Base-by-base conservation (phyloP, 2,888 invertebrate genomes). In the Leptopterna dolabrata region DNA sequence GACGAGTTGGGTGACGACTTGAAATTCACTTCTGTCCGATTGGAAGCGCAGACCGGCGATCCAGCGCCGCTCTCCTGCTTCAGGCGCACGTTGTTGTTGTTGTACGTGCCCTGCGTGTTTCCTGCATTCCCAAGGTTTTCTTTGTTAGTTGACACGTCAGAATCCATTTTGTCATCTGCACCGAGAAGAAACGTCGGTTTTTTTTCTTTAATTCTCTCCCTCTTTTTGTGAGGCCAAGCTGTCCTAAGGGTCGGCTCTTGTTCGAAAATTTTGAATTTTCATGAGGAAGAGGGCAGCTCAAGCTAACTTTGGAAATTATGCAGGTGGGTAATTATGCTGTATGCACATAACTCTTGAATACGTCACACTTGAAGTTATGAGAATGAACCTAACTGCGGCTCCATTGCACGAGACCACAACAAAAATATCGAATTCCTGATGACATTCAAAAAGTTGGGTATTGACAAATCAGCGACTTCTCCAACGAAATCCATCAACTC, bases 101-200 rank as follows among this genome's bases (percentile, higher is more conserved):
- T 85, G 45, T 30, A 85, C 36, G 73, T 14, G 51, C 73, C 43
- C 27, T 71, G 85, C 24, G 85, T 85, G 73, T 85, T 85, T 29
- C 85, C 85, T 71, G 85, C 85, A 45, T 85, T 51, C 71, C 85
- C 85, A 73, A 85, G 71, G 45, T 85, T 85, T 43, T 86, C 86
- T 55, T 86, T 86, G 63, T 86, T 86, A 43, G 86, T 78, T 7
- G 86, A 86, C n/a, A 80, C 78, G 78, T 88, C 86, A 16, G 78
- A 76, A 76, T 87, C 88, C 88, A 88, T 88, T 80, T 89, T 88
- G 78, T 89, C 89, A 82, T 88, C 89, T 88, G 70, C 24, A 84
- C 30, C 55, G 27, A 43, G 24, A 55, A 83, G 45, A 86, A 45
- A 45, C 24, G 51, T 14, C 36, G n/a, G n/a, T 3, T 24, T 63